phyloP scores from a whole-genome alignment of 1,140 invertebrate genomes.

The Plutomurus gul region DNA sequence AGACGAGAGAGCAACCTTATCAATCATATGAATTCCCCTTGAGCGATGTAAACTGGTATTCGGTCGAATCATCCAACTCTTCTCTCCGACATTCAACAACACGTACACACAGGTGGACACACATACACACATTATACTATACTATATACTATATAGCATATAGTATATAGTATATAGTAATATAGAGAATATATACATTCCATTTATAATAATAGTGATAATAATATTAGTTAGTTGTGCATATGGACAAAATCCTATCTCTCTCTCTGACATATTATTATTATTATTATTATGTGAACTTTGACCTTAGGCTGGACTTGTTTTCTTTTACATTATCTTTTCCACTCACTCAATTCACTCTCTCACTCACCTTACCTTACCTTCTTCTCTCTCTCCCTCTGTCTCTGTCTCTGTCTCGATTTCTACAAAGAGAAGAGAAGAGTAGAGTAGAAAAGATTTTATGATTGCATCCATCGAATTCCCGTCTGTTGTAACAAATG shows the following conservation, averaged over 20 bases:
- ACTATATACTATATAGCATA: background rate
- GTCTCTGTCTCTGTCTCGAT: no score
- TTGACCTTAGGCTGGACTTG: conserved; percentile 12
- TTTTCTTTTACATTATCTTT: background rate
- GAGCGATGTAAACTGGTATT: conserved; percentile 46
- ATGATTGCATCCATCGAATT: no score
- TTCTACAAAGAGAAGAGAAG: no score
- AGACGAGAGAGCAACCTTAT: conserved; percentile 33
- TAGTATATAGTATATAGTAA: no score
- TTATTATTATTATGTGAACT: conserved; percentile 32
- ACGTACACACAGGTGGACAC: background rate
- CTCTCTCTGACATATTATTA: background rate
- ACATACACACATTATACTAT: background rate
- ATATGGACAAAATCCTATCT: background rate
- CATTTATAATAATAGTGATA: no score
- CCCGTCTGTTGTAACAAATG: no score
- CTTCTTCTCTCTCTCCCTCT: background rate
- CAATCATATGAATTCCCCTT: conserved; percentile 42
- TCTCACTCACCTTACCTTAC: background rate
- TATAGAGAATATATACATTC: no score
- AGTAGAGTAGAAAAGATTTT: no score
- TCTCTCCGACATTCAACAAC: background rate
- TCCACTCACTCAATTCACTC: background rate
- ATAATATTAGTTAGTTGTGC: no score
- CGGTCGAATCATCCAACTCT: conserved; percentile 10